These are phyloP conservation scores for Gila orcuttii DNA, from an alignment of 2,113 vertebrate genomes.

Conservation along the genomic window DNA sequence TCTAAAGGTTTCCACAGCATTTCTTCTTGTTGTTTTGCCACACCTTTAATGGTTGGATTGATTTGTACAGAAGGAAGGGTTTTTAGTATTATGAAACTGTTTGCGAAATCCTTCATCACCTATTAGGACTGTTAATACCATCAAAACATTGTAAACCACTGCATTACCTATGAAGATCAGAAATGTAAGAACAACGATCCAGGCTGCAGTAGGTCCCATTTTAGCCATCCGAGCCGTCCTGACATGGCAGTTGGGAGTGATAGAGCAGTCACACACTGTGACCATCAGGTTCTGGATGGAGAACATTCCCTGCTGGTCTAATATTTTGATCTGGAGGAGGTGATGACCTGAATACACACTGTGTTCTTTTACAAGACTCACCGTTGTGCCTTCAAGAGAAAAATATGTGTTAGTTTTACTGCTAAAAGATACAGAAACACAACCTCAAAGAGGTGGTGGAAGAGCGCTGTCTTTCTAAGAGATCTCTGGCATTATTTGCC, in stretches of 20 bases:
- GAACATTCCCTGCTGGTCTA: slow-evolving; percentile 59
- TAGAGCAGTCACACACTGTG: slow-evolving; percentile 68
- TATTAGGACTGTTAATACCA: background rate
- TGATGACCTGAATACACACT: slow-evolving; percentile 37
- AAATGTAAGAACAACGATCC: slow-evolving; percentile 31
- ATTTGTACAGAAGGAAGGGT: background rate
- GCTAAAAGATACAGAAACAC: background rate
- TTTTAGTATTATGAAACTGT: background rate
- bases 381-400: slow-evolving; percentile 8
- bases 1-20: background rate
- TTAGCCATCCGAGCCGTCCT: background rate
- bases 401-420: background rate
- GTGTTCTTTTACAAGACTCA: slow-evolving; percentile 22
- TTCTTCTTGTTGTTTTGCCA: background rate
- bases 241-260: slow-evolving; percentile 35
- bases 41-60: background rate
- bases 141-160: too few relatives aligned
- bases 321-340: slow-evolving; percentile 61
- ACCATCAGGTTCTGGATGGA: slow-evolving; percentile 64
- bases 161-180: slow-evolving; percentile 65
- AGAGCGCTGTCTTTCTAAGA: background rate
- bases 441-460: background rate
- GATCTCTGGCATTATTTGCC: background rate
- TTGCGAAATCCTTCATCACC: background rate
- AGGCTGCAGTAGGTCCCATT: background rate